Evolutionary conservation across 2,113 vertebrate genomes (phyloP), one percentile per base, ranked within the genome.

Genomic region (Leptobrachium leishanense): DNA sequence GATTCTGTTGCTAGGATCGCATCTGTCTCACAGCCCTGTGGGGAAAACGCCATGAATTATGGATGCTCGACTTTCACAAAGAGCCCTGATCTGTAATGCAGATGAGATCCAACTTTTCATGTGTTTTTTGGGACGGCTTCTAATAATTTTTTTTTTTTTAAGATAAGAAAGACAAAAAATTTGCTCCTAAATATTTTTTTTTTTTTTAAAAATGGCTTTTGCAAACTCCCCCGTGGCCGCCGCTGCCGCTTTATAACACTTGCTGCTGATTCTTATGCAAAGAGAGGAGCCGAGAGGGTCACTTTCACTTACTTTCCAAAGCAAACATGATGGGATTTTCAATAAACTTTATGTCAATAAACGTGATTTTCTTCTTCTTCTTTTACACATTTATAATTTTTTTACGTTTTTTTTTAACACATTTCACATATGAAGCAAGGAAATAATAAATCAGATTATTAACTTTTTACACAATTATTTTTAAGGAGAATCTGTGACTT

Each of bases 41-140:
- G 94, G 94, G 95, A 93, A 90, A 94, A 88, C 87, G 90, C 90
- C 84, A 95, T 97, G 95, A 97, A 97, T 97, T 95, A 96, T 96
- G 95, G 95, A 96, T 95, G 94, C 89, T 84, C 90, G 92, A 85
- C 91, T 94, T 91, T 92, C 93, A 92, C 84, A 78, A 87, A 92
- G 90, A 90, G 88, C 85, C 86, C 92, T 94, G 91, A 95, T 96
- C 93, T 95, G 94, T 92, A 90, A 96, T 96, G 94, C 93, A 96
- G 93, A 97, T 96, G 93, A 96, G 92, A 86, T 84, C 85, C 84
- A 74, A 82, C 82, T 59, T 83, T 76, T 81, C 82, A 84, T 62
- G 46, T 85, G 89, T 88, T 91, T 86, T 59, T 50, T 50, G 20
- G 20, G 20, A 31, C 20, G 1, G 20, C 20, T 31, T 31, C 20